phyloP scores from a whole-genome alignment of 2,797 vertebrate species.

The Falco cherrug region DNA sequence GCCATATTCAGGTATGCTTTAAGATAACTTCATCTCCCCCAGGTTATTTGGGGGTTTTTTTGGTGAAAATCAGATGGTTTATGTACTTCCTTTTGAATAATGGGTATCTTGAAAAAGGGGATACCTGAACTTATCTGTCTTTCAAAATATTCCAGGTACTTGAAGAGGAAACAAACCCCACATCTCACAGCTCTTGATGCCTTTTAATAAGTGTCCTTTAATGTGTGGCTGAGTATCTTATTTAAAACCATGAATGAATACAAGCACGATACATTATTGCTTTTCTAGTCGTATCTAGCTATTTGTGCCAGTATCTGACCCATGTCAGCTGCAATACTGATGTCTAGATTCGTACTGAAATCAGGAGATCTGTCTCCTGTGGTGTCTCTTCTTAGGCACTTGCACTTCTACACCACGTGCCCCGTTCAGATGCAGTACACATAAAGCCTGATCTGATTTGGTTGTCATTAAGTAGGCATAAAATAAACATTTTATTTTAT shows the following conservation, averaged over 20 bases:
- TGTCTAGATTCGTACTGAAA: neutral
- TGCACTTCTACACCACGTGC: neutral
- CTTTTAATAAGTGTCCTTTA: neutral
- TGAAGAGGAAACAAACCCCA: neutral
- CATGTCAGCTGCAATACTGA: neutral
- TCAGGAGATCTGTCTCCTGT: neutral
- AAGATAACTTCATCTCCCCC: neutral
- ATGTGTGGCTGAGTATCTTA: neutral
- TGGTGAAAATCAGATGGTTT: neutral
- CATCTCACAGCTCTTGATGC: neutral
- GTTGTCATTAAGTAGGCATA: neutral
- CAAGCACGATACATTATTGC: neutral
- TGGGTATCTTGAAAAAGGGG: neutral
- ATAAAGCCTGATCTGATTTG: neutral
- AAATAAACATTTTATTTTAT: neutral
- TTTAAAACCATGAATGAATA: neutral
- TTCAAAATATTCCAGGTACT: neutral
- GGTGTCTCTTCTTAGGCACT: neutral
- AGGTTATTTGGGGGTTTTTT: neutral
- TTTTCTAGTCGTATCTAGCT: neutral
- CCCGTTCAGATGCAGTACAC: neutral
- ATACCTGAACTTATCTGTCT: neutral
- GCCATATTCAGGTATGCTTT: conserved; percentile 88
- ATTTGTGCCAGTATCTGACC: neutral
- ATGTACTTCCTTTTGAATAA: neutral